These are phyloP conservation scores for Gallirallus australis DNA, from an alignment of 2,797 vertebrate species.

Conservation along the genomic window DNA sequence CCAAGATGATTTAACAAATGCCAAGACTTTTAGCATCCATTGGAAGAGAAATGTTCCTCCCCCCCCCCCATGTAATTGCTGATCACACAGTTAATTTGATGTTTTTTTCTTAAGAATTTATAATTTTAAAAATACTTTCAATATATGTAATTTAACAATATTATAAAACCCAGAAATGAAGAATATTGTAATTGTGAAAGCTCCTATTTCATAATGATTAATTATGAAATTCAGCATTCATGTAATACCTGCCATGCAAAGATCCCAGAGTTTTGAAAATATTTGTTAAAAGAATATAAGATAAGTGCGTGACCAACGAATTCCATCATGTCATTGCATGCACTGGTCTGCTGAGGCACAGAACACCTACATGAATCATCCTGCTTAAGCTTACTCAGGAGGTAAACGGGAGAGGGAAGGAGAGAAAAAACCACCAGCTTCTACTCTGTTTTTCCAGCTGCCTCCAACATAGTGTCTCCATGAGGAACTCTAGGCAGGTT, in stretches of 20 bases:
- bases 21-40: not conserved
- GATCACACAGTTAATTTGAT: not conserved
- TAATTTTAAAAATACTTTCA: not conserved
- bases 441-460: not conserved
- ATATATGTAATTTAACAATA: not conserved
- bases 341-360: not conserved
- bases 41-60: not conserved
- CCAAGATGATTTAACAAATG: conserved; percentile 13
- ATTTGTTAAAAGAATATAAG: not conserved
- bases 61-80: not conserved
- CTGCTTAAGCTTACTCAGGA: not conserved
- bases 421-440: not conserved
- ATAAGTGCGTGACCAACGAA: not conserved
- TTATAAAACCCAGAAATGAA: not conserved
- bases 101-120: conserved; percentile 29
- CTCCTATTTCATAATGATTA: not conserved
- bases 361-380: not conserved
- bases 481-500: not conserved
- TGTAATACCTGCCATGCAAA: not conserved
- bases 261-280: not conserved
- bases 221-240: not conserved
- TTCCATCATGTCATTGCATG: not conserved
- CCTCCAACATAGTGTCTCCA: not conserved
- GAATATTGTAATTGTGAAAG: not conserved
- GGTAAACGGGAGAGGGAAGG: not conserved